These are phyloP conservation scores for Caloenas nicobarica DNA, from an alignment of 2,113 vertebrate genomes.

Conservation along the genomic window DNA sequence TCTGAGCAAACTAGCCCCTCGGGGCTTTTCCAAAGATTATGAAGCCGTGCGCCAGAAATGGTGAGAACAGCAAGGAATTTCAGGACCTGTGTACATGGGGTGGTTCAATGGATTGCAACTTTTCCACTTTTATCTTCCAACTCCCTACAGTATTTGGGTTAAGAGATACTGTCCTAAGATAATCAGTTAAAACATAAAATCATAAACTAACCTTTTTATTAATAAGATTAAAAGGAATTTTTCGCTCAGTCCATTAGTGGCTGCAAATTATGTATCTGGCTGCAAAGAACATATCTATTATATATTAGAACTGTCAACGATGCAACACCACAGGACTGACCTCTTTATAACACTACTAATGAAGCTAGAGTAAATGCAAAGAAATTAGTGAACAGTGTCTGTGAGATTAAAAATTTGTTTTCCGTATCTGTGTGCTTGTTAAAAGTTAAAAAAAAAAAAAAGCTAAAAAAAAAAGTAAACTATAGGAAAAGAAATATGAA, in stretches of 20 bases:
- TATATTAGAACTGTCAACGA: neutral
- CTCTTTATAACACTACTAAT: neutral
- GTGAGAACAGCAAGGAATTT: neutral
- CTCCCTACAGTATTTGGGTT: neutral
- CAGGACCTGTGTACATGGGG: neutral
- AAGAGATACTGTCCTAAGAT: neutral
- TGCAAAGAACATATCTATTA: neutral
- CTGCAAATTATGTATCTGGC: neutral
- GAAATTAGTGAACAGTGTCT: neutral
- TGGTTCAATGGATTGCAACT: neutral
- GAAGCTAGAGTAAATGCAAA: neutral
- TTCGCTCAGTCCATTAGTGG: neutral
- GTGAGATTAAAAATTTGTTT: neutral
- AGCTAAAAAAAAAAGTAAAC: neutral
- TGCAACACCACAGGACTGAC: neutral
- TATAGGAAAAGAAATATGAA: neutral
- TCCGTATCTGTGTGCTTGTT: neutral
- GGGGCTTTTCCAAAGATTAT: neutral
- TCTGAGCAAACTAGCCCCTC: neutral
- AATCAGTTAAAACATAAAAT: neutral
- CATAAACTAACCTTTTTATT: neutral
- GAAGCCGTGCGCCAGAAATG: neutral
- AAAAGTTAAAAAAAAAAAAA: neutral
- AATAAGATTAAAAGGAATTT: neutral
- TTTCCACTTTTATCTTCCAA: neutral